A percentile compares a stretch with the other conserved stretches of the same genome.
Evolutionary conservation across 2,888 invertebrate genomes (phyloP).

Genomic region (Tribolium freemani): DNA sequence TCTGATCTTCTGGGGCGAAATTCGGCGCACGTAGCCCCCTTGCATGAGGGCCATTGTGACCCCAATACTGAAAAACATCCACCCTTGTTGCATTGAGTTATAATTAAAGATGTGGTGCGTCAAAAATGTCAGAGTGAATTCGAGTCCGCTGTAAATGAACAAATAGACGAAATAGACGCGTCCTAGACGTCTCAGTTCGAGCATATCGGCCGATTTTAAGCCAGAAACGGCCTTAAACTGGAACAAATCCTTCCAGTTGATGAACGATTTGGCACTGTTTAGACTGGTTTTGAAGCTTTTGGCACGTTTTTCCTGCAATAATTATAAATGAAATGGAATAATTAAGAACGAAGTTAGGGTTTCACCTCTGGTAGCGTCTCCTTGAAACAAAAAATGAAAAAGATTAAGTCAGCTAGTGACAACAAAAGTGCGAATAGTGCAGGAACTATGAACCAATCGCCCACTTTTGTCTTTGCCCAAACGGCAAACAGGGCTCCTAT

Average conservation of each 20-base stretch:
- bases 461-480: conserved; percentile 74
- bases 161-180: conserved; percentile 90
- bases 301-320: conserved; percentile 77
- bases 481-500: conserved; percentile 92
- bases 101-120: conserved; percentile 94
- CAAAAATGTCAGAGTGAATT: conserved; percentile 97
- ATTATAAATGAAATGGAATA: background rate
- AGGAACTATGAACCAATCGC: conserved; percentile 85
- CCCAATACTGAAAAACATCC: conserved; percentile 94
- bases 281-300: conserved; percentile 74
- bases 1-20: conserved; percentile 81
- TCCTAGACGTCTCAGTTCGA: conserved; percentile 78
- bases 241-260: conserved; percentile 68
- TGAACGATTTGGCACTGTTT: conserved; percentile 64
- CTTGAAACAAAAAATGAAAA: conserved; percentile 80
- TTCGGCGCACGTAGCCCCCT: conserved; percentile 88
- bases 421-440: conserved; percentile 83
- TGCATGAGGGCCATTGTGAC: conserved; percentile 92
- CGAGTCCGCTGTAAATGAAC: conserved; percentile 95
- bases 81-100: conserved; percentile 96
- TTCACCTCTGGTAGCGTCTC: conserved; percentile 86
- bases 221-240: conserved; percentile 80
- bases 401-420: conserved; percentile 82
- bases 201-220: conserved; percentile 74
- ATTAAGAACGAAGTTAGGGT: conserved; percentile 16